These are phyloP conservation scores for Chloroceryle amazona DNA, from an alignment of 2,797 vertebrate genomes.

Conservation along the genomic window DNA sequence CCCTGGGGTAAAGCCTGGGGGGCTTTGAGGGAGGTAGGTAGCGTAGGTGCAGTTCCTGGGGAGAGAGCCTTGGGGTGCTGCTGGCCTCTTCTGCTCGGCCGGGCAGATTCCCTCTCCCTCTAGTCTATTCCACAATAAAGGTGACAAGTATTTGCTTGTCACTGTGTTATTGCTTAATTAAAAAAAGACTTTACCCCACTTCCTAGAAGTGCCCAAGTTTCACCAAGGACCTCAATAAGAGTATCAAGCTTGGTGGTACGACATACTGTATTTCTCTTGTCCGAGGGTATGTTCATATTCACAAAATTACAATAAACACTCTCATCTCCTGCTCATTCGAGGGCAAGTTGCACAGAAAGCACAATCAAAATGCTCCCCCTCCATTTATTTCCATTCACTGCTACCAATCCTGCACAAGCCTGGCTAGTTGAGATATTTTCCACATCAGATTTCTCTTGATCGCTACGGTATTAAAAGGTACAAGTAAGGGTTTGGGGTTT, in stretches of 20 bases:
- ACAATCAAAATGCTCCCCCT: not conserved
- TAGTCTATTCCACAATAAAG: not conserved
- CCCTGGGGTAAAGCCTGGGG: rapidly evolving
- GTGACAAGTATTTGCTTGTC: rapidly evolving
- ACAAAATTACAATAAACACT: not conserved
- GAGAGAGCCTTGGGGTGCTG: not conserved
- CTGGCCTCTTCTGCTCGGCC: not conserved
- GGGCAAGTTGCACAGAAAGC: not conserved
- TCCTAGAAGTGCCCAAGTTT: not conserved
- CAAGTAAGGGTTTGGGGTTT: not conserved
- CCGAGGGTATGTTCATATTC: rapidly evolving
- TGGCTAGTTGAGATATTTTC: not conserved
- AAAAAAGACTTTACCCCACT: rapidly evolving
- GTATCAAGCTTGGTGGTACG: too few species aligned
- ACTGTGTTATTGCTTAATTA: not conserved
- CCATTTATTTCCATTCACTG: not conserved
- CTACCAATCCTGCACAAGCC: not conserved
- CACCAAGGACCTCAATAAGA: not conserved
- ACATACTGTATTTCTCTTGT: not conserved
- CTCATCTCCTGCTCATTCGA: not conserved
- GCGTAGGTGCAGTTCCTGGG: not conserved
- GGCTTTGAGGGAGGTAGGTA: not conserved
- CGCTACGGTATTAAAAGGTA: not conserved
- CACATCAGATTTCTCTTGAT: not conserved
- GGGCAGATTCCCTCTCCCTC: not conserved